A percentile compares a stretch with the other conserved stretches of the same genome.
These are phyloP conservation scores for Rhizomys pruinosus DNA, from an alignment of 2,113 vertebrate genomes.

Conservation along the genomic window DNA sequence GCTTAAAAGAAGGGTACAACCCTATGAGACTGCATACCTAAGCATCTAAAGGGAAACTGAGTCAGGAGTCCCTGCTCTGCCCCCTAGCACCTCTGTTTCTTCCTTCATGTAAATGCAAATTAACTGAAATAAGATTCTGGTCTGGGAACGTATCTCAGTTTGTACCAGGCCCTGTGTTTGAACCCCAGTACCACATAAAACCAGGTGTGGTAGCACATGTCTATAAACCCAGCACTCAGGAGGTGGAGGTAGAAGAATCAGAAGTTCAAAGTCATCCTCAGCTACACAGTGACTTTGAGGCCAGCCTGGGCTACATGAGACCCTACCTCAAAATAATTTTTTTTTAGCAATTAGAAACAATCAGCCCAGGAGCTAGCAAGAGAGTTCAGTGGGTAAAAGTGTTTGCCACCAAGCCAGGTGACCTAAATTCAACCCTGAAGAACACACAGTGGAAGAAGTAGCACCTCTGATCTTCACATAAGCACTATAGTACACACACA, in stretches of 20 bases:
- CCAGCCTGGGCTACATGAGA: not conserved
- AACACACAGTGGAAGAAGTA: not conserved
- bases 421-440: not conserved
- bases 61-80: not conserved
- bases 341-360: conserved; percentile 1
- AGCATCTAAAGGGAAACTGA: conserved; percentile 7
- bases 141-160: not conserved
- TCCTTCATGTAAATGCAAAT: not conserved
- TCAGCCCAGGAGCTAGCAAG: not conserved
- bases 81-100: not conserved
- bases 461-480: not conserved
- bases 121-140: not conserved
- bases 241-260: too few relatives aligned
- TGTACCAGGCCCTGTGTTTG: not conserved
- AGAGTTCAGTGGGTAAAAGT: not conserved
- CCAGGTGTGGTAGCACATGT: not conserved
- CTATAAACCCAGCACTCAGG: not conserved
- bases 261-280: not conserved
- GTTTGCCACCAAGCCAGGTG: not conserved
- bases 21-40: not conserved
- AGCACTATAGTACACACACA: too few relatives aligned
- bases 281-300: not conserved
- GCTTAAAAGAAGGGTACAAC: not conserved
- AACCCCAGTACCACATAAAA: not conserved
- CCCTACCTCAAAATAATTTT: not conserved